These are phyloP conservation scores for Ephydatia muelleri DNA, from an alignment of 37 sponge, comb jelly and placozoan genomes.

Conservation along the genomic window DNA sequence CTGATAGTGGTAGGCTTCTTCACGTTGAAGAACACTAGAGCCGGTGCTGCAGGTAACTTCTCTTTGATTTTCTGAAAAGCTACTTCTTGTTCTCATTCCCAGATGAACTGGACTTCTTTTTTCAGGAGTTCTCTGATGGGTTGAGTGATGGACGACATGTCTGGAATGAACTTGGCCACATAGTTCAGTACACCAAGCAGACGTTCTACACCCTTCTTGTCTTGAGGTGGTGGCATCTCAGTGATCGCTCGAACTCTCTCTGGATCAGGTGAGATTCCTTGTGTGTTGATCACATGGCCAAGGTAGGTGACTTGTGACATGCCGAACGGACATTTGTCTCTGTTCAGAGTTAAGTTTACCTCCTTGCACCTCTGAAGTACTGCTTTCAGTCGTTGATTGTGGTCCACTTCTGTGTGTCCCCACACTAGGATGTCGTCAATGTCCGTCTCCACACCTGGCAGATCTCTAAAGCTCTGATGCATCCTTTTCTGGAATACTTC, in stretches of 20 bases:
- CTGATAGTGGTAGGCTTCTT: background rate
- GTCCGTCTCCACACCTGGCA: slow-evolving; percentile 43
- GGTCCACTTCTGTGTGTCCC: slow-evolving; percentile 4
- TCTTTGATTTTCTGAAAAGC: slow-evolving; percentile 31
- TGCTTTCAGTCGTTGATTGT: no score
- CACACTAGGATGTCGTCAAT: slow-evolving; percentile 39
- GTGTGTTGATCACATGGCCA: slow-evolving; percentile 12
- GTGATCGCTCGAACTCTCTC: slow-evolving; percentile 14
- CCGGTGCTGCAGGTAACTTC: background rate
- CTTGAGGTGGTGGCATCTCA: slow-evolving; percentile 21
- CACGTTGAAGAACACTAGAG: slow-evolving; percentile 11
- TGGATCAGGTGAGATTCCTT: slow-evolving; percentile 37
- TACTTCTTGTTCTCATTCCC: background rate
- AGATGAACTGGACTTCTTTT: slow-evolving; percentile 5
- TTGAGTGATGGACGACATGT: slow-evolving; percentile 18
- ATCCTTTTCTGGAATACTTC: slow-evolving; percentile 58
- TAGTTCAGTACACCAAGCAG: slow-evolving; percentile 25
- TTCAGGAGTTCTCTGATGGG: slow-evolving; percentile 18
- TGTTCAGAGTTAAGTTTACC: no score
- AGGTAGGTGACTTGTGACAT: slow-evolving; percentile 21
- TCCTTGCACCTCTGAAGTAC: no score
- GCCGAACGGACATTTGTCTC: slow-evolving; percentile 15
- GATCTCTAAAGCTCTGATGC: slow-evolving; percentile 43
- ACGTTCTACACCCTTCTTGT: slow-evolving; percentile 28
- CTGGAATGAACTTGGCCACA: slow-evolving; percentile 36